Conservation (phyloP, 2,888 invertebrate genomes). For the Elaeidobius kamerunicus region DNA sequence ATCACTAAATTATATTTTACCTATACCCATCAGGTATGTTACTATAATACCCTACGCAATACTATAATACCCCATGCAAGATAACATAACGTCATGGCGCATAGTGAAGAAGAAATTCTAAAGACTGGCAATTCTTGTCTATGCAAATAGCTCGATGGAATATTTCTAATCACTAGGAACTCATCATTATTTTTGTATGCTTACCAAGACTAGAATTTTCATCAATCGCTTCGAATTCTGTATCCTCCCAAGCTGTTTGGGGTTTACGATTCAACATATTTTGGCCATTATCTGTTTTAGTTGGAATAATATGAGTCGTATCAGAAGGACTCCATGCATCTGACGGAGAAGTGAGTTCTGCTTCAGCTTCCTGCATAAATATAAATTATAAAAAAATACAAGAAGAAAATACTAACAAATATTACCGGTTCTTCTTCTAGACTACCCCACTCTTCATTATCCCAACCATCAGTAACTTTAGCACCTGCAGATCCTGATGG, state of each 20-base stretch:
- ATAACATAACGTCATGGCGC: too few species aligned
- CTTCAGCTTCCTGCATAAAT: conserved; percentile 51
- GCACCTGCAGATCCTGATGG: conserved; percentile 55
- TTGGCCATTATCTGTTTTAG: conserved; percentile 36
- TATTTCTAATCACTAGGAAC: too few species aligned
- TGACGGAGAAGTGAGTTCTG: conserved; percentile 59
- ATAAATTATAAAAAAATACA: too few species aligned
- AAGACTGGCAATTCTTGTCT: too few species aligned
- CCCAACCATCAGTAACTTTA: conserved; percentile 66
- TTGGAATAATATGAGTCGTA: conserved; percentile 41
- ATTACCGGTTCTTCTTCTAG: conserved; percentile 77
- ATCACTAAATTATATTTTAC: too few species aligned
- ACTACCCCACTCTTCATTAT: conserved; percentile 84
- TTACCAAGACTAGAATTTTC: conserved; percentile 44
- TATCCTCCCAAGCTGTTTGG: conserved; percentile 67
- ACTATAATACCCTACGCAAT: too few species aligned
- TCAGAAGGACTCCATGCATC: conserved; percentile 60
- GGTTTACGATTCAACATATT: conserved; percentile 30
- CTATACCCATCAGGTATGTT: too few species aligned
- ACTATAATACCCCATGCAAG: too few species aligned
- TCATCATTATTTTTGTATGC: too few species aligned
- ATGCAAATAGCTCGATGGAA: too few species aligned
- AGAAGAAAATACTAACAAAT: not conserved
- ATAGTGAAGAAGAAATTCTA: too few species aligned
- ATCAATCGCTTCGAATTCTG: conserved; percentile 78